Evolutionary conservation across 2,888 invertebrate species (phyloP), one percentile per base, ranked within the genome.

Genomic region (Coremacera marginata): DNA sequence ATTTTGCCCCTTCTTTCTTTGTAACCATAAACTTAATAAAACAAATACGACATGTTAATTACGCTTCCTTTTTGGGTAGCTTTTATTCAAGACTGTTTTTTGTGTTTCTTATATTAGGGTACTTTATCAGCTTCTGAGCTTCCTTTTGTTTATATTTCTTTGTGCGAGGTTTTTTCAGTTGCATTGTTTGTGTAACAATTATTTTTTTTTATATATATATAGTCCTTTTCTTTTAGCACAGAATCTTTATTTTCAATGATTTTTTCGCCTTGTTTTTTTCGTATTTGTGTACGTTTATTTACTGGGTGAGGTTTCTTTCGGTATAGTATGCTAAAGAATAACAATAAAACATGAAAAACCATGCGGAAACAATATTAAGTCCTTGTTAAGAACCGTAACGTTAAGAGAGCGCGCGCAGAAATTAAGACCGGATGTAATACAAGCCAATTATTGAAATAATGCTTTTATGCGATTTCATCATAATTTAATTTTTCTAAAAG

Each of bases 401-500:
- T 27, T 9, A 51, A 70, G 44, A 71, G 11, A 8, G n/a, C 27
- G 31, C 37, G 34, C 55, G 34, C 57, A 71, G n/a, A 71, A 71
- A 25, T 44, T 37, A 71, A 71, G 37, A 60, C 57, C 71, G 71
- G 22, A 57, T 71, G 71, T 71, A 71, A 71, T 52, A 57, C 71
- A 71, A 71, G 71, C 71, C 71, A 57, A 71, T 71, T 71, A 71
- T 71, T 71, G 71, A 71, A 55, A 71, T 71, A 57, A 71, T 71
- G 44, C 57, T 71, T 57, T 37, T 34, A 71, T 71, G 71, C 34
- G 71, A 71, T 68, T 68, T 68, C 68, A 68, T 71, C 19, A n/a
- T 57, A 71, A 71, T 57, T 71, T 71, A 11, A 31, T 71, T 71
- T 31, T 27, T 37, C 44, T 14, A 51, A 70, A 51, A 44, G 37